Base-by-base conservation (phyloP, 2,113 vertebrate genomes). In the Megaceryle maxima region DNA sequence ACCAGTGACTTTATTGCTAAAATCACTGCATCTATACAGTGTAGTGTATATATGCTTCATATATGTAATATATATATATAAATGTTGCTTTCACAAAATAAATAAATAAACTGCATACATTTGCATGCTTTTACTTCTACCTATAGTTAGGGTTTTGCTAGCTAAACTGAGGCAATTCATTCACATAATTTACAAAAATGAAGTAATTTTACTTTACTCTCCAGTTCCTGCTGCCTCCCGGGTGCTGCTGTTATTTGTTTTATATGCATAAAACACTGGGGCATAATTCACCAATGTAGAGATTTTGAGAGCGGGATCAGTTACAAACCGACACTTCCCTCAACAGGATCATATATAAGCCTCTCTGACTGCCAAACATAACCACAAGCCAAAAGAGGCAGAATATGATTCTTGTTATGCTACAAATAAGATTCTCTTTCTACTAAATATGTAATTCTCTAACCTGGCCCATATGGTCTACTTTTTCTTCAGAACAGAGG, bases 171-270 rank as follows among this genome's bases (percentile, higher is more conserved):
- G 16, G 10, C 2, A 62, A 51, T 41, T 67, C 0, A 72, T 39
- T 80, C n/a, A 28, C 20, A 25, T 50, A 13, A 8, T 76, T 5
- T 21, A n/a, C 11, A 33, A 75, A 83, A 66, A 60, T 10, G 2
- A 16, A 24, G 2, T 81, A 3, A 5, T 76, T 80, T 66, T 56
- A 16, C 11, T 51, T 66, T 80, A 80, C 0, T 22, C 3, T 41
- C 4, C 6, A 29, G 13, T 17, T 63, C 11, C 17, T 76, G 10
- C 33, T 63, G 5, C 8, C 6, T 4, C 5, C 1, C 17, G 5
- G 7, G 9, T 64, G 16, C 20, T 11, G 5, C 28, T 37, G 4
- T 55, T 41, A 22, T 6, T 22, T 43, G 14, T 55, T 79, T 70
- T 21, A 21, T 70, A 17, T 25, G 5, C 16, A 50, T 41, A 53